Conservation (phyloP, 2,113 vertebrate genomes). For the Cebus imitator region DNA sequence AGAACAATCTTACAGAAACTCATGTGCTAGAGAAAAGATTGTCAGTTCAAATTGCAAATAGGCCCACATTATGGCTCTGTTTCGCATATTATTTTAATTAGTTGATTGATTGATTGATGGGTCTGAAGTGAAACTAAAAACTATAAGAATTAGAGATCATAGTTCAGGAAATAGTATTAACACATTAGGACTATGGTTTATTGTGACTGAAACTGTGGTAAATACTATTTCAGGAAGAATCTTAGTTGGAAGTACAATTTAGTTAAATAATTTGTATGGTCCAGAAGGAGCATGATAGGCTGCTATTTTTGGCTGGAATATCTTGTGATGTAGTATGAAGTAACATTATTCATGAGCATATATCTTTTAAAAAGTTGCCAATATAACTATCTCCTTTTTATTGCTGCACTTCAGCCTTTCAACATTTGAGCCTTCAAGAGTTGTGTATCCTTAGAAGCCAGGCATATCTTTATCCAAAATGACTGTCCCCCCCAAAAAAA, state of each 20-base stretch:
- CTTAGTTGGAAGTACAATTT: background rate
- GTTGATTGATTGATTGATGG: background rate
- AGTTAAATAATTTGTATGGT: background rate
- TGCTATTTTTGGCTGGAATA: background rate
- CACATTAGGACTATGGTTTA: background rate
- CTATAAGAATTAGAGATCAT: background rate
- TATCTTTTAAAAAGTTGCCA: background rate
- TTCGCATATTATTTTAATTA: background rate
- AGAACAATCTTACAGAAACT: background rate
- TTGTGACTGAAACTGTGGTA: background rate
- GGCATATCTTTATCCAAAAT: background rate
- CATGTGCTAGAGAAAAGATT: background rate
- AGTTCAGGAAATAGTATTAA: background rate
- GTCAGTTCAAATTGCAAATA: background rate
- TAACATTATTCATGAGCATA: background rate
- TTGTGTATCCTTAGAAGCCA: background rate
- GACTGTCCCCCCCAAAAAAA: background rate
- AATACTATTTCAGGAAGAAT: too few species aligned
- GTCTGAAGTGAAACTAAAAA: background rate
- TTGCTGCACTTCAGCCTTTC: background rate
- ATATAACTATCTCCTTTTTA: background rate
- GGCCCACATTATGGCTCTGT: background rate
- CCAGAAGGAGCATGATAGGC: background rate
- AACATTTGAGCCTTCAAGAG: background rate
- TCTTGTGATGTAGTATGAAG: background rate